A percentile compares a stretch with the other conserved stretches of the same genome.
These are phyloP conservation scores for Anthopleura xanthogrammica DNA, from an alignment of 92 coral and sea anemone species.

Conservation along the genomic window DNA sequence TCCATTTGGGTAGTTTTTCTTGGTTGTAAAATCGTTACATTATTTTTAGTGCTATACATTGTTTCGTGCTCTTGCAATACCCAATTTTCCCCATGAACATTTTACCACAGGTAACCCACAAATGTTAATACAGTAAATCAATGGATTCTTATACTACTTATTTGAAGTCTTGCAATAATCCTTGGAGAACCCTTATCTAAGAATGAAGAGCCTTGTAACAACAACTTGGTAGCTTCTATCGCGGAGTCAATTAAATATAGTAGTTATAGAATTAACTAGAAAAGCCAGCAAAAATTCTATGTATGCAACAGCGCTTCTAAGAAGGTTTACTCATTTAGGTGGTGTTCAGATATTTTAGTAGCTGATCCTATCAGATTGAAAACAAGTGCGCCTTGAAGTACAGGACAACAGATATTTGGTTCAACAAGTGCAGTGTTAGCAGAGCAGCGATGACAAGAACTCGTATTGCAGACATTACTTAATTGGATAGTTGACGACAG, in stretches of 20 bases:
- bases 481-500: neutral
- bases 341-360: neutral
- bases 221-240: neutral
- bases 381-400: neutral
- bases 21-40: too few species aligned
- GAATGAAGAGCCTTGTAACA: neutral
- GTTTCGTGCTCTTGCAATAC: too few species aligned
- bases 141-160: neutral
- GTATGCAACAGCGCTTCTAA: conserved; percentile 26
- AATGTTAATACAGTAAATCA: neutral
- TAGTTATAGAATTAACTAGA: conserved; percentile 10
- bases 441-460: neutral
- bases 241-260: neutral
- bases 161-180: neutral
- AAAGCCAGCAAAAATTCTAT: conserved; percentile 27
- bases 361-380: neutral
- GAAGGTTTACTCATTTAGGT: neutral
- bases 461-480: neutral
- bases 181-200: neutral
- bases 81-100: neutral
- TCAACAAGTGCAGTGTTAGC: neutral
- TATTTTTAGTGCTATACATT: too few species aligned
- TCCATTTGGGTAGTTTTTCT: too few species aligned
- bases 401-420: neutral
- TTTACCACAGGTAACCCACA: neutral